Percentiles rank a stretch among this genome's conserved stretches.
Conservation (phyloP, 2,113 vertebrate genomes). For the Apteryx mantelli region DNA sequence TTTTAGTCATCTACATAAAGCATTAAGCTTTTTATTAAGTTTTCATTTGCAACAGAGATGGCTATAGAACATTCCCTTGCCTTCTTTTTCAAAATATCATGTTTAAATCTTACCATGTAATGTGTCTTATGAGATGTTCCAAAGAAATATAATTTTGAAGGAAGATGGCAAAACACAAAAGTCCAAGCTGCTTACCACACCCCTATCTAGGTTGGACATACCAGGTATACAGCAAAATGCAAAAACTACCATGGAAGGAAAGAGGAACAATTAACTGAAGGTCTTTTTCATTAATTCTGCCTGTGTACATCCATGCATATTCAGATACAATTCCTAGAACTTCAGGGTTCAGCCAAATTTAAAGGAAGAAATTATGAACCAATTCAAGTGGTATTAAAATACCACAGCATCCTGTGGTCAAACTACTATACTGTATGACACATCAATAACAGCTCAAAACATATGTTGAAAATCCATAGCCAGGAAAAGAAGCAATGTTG, state of each 20-base stretch:
- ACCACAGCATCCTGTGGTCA: neutral
- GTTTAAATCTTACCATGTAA: rapidly evolving
- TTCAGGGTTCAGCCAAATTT: neutral
- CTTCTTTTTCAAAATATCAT: neutral
- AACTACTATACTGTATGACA: neutral
- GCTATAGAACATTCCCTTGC: neutral
- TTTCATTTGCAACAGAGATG: neutral
- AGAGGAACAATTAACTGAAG: neutral
- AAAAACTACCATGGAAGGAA: neutral
- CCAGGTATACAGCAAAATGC: neutral
- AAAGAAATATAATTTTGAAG: neutral
- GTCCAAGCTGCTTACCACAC: neutral
- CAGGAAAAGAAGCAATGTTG: constrained; percentile 18
- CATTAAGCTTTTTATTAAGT: neutral
- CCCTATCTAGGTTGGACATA: neutral
- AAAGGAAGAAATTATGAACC: neutral
- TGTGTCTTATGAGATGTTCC: neutral
- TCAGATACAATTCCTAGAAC: neutral
- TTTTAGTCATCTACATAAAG: neutral
- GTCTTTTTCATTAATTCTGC: neutral
- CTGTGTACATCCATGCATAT: neutral
- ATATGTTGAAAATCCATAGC: neutral
- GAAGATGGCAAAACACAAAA: neutral
- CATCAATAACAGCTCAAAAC: neutral
- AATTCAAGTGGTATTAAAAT: neutral